Evolutionary conservation across 2,888 invertebrate species (phyloP).

Genomic region (Acanthococcus lagerstroemiae): DNA sequence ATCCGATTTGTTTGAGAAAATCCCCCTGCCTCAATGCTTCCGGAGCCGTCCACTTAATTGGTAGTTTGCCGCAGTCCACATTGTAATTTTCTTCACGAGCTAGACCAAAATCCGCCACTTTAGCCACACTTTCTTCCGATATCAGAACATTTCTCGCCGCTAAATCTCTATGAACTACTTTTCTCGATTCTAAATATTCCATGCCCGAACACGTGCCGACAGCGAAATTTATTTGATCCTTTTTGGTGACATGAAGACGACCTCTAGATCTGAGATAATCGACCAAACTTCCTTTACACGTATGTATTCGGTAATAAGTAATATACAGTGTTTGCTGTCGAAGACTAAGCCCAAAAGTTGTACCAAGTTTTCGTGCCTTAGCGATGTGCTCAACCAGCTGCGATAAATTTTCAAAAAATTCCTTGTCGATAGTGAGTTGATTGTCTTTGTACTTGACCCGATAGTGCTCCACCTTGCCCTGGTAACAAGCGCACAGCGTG

Average conservation of each 20-base stretch:
- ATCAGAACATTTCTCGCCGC: conserved; percentile 96
- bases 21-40: conserved; percentile 93
- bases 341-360: conserved; percentile 90
- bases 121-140: conserved; percentile 79
- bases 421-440: conserved; percentile 94
- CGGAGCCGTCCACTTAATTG: conserved; percentile 99
- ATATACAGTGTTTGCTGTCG: conserved; percentile 57
- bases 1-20: conserved; percentile 98
- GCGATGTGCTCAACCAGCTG: conserved; percentile 83
- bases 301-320: conserved; percentile 91
- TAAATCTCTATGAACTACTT: conserved; percentile 87
- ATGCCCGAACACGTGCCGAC: conserved; percentile 96
- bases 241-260: conserved; percentile 86
- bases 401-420: conserved; percentile 89
- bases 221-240: conserved; percentile 95
- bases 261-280: conserved; percentile 96
- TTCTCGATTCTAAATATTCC: conserved; percentile 93
- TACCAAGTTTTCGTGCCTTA: conserved; percentile 92
- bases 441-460: conserved; percentile 74
- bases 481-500: conserved; percentile 90
- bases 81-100: conserved; percentile 62
- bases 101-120: conserved; percentile 42
- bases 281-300: conserved; percentile 96
- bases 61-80: conserved; percentile 83
- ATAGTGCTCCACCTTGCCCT: conserved; percentile 92